Evolutionary conservation across 2,797 vertebrate genomes (phyloP), one percentile per base, ranked within the genome.

Genomic region (Holocentrus rufus): DNA sequence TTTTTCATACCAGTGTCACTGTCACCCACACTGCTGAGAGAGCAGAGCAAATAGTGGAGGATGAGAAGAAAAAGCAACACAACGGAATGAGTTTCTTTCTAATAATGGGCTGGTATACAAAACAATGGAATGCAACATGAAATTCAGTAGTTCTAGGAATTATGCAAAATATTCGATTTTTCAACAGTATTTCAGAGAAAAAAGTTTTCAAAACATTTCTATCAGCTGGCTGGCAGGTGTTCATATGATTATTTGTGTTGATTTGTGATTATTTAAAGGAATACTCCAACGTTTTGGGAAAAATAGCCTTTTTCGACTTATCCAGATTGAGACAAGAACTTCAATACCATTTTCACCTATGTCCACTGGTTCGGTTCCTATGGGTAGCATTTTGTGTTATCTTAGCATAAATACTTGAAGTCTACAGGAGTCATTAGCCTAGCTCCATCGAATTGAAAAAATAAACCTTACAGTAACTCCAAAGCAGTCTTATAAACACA

Each of bases 1-100:
- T 34, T 57, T 69, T 76, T 74, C 44, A 58, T 47, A 58, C 31
- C 61, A 39, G 64, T 36, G 17, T 69, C n/a, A 0, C 39, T 50
- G 54, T 22, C 20, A 71, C 34, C 44, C 39, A 30, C 20, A 22
- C 49, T 46, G n/a, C 47, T 62, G 61, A 60, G 22, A 1, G 25
- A 68, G 27, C 60, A 11, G 31, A 52, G 42, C 17, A 69, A 67
- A 47, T 7, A 52, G 54, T 0, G 1, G 23, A 64, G 0, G 52
- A 47, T 15, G 14, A 39, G 13, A 34, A 7, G 4, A 39, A 56
- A 30, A 56, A 56, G 17, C 9, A 69, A 53, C 18, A 50, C 10
- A 3, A 15, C 7, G 4, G 31, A 75, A 50, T 22, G 10, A 2
- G 20, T 25, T 31, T 57, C 34, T 44, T 18, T 10, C 1, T n/a